Base-by-base conservation (phyloP, 2,113 vertebrate genomes). In the Entosphenus tridentatus region DNA sequence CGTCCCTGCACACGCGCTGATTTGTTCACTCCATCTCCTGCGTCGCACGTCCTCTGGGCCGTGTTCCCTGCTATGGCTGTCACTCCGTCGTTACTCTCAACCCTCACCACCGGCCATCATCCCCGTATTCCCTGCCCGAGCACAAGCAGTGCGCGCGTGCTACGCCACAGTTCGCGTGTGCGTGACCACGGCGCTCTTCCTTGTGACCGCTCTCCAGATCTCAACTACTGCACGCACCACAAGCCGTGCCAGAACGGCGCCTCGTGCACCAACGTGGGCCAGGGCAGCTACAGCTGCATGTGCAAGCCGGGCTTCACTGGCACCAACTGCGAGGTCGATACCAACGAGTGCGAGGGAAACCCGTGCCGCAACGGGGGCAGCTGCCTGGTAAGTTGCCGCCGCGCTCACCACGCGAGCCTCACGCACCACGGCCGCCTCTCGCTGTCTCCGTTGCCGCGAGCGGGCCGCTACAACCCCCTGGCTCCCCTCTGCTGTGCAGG, bases 301-400 rank as follows among this genome's bases (percentile, higher is more conserved):
- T 83, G 83, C 75, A 79, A 73, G 17, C 76, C 83, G 0, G 82
- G 82, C 0, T 85, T 82, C 76, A 80, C 76, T 2, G 80, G 81
- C 16, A 71, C 73, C 1, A 76, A 80, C 76, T 92, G 88, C 12
- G 81, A 85, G 16, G 71, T 76, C 1, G 77, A 87, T 65, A 79
- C 76, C 68, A 87, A 86, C 71, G 82, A 84, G 70, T 91, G 87
- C 10, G 83, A 86, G 54, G 84, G 84, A 74, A 86, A 83, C 76
- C 87, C 87, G 0, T 92, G 88, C 78, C 84, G 79, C 76, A 92
- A 87, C 0, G 86, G 88, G 8, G 88, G 87, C 74, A 89, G 88
- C 77, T 92, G 88, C 72, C 83, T 75, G 3, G 88, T 92, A 76
- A 39, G 39, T 7, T 39, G 39, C 39, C 39, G 6, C 39, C 39